Conservation (phyloP, 2,797 vertebrate genomes). For the Protosalanx chinensis region DNA sequence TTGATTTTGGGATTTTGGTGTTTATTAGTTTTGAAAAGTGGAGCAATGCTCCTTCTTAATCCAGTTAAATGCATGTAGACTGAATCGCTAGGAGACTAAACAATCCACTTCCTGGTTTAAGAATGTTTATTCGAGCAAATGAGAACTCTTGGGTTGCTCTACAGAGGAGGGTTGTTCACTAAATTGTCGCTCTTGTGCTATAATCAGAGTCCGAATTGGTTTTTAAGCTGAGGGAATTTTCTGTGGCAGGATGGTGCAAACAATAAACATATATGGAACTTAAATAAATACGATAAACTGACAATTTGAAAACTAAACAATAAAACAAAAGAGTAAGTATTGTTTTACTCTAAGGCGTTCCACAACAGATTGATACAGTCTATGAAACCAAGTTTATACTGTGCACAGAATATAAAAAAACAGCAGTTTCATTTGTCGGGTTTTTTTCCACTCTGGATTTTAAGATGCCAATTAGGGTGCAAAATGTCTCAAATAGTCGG, state of each 20-base stretch:
- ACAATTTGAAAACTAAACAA: neutral
- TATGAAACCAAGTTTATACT: neutral
- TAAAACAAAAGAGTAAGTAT: too few relatives aligned
- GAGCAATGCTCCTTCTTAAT: neutral
- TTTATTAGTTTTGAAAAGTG: slow-evolving; percentile 1
- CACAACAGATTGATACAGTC: neutral
- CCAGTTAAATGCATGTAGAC: slow-evolving; percentile 25
- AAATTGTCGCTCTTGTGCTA: slow-evolving; percentile 15
- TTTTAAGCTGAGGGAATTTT: too few relatives aligned
- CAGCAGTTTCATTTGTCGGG: neutral
- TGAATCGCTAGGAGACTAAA: slow-evolving; percentile 8
- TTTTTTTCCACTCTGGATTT: neutral
- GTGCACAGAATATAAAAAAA: neutral
- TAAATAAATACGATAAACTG: too few relatives aligned
- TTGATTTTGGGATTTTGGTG: neutral
- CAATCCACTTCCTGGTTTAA: slow-evolving; percentile 35
- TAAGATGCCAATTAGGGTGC: neutral
- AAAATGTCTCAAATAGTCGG: neutral
- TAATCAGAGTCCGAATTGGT: too few relatives aligned
- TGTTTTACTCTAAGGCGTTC: neutral
- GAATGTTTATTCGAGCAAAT: slow-evolving; percentile 15
- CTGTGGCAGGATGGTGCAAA: too few relatives aligned
- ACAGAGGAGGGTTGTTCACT: slow-evolving; percentile 17
- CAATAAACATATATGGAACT: too few relatives aligned
- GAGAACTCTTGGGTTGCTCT: slow-evolving; percentile 18